Evolutionary conservation across 2,113 vertebrate species (phyloP).

Genomic region (Chaenocephalus aceratus): DNA sequence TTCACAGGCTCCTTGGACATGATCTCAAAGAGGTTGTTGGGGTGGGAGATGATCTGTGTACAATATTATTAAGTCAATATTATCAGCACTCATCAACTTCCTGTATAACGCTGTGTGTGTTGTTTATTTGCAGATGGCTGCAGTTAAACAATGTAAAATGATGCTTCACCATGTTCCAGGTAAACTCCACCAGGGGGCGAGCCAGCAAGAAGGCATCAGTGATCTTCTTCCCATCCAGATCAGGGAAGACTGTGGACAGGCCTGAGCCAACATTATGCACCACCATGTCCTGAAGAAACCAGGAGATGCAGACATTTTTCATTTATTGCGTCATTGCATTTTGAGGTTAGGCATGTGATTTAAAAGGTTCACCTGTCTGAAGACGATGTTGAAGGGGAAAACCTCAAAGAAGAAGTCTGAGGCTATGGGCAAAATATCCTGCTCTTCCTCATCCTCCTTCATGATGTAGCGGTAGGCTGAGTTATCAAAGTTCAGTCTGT

Average conservation of each 20-base stretch:
- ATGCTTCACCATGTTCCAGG: constrained; percentile 82
- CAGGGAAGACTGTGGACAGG: constrained; percentile 82
- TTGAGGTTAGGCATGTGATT: neutral
- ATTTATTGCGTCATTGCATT: constrained; percentile 3
- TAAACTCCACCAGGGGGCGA: constrained; percentile 85
- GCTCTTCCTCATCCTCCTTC: constrained; percentile 84
- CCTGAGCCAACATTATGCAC: constrained; percentile 85
- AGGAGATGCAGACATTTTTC: neutral
- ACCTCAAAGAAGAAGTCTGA: constrained; percentile 87
- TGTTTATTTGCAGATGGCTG: neutral
- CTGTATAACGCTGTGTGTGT: neutral
- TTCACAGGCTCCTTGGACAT: constrained; percentile 85
- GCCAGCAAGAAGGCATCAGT: constrained; percentile 82
- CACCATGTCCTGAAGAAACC: constrained; percentile 80
- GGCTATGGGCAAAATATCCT: constrained; percentile 84
- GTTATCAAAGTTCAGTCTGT: constrained; percentile 86
- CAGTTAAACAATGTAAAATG: neutral
- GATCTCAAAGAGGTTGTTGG: constrained; percentile 87
- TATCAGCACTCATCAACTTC: neutral
- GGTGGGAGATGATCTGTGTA: constrained; percentile 83
- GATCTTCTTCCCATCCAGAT: constrained; percentile 86
- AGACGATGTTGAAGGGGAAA: constrained; percentile 86
- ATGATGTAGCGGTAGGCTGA: constrained; percentile 85
- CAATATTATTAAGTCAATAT: constrained; percentile 5
- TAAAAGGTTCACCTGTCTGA: constrained; percentile 79